These are phyloP conservation scores for Brachirus orientalis DNA, from an alignment of 2,113 vertebrate genomes.

Conservation along the genomic window DNA sequence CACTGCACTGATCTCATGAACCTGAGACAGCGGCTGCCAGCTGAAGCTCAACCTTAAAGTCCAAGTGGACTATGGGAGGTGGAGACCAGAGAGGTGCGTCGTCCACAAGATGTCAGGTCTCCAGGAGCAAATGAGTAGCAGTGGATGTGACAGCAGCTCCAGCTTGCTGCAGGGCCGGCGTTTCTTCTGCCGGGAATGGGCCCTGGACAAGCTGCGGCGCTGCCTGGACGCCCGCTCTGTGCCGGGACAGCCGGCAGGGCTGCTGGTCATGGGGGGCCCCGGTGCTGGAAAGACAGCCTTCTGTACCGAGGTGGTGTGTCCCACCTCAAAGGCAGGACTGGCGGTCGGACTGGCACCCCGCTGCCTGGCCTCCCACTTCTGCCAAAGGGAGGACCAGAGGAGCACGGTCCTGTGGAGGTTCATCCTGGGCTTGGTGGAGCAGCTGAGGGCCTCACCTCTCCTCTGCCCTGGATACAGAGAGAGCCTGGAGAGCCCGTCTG, in stretches of 20 bases:
- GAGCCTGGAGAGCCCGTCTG: conserved; percentile 49
- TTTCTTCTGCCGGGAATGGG: conserved; percentile 87
- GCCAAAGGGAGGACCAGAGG: conserved; percentile 77
- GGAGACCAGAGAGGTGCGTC: conserved; percentile 24
- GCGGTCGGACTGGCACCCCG: conserved; percentile 66
- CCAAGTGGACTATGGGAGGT: conserved; percentile 61
- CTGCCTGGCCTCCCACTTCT: conserved; percentile 85
- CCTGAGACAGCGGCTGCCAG: conserved; percentile 1
- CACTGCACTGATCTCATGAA: too few relatives aligned
- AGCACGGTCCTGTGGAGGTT: conserved; percentile 78
- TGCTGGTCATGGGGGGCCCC: conserved; percentile 81
- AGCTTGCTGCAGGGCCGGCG: conserved; percentile 79
- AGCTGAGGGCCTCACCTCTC: conserved; percentile 75
- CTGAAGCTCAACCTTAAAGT: conserved; percentile 15
- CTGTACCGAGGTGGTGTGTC: conserved; percentile 80
- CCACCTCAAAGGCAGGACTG: conserved; percentile 74
- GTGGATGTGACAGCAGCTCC: conserved; percentile 49
- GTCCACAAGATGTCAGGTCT: conserved; percentile 21
- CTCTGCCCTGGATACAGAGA: conserved; percentile 72
- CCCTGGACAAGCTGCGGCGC: conserved; percentile 81
- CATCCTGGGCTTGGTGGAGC: conserved; percentile 80
- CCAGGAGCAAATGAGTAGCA: conserved; percentile 68
- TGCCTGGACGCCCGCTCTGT: conserved; percentile 72
- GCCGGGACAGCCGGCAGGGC: conserved; percentile 54
- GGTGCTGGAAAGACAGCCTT: conserved; percentile 84